Base-by-base conservation (phyloP, 2,797 vertebrate genomes). In the Furcifer pardalis region DNA sequence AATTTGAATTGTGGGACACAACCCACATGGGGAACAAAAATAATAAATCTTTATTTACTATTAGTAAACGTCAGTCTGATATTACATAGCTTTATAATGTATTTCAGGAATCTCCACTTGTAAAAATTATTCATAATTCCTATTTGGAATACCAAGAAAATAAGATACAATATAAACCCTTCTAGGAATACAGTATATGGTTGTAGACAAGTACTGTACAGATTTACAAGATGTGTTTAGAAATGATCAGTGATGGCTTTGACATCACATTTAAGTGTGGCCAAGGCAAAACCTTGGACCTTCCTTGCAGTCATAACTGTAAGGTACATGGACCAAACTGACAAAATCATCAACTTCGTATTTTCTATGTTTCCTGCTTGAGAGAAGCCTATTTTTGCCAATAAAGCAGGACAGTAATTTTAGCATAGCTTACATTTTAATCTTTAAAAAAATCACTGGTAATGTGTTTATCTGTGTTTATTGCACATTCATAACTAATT, bases 341-440 rank as follows among this genome's bases (percentile, higher is more conserved):
- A 56, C 46, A 46, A 4, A 7, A 27, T 25, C 6, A 52, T 25
- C 23, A 62, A 37, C 25, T 62, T 62, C 42, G 27, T 44, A 30
- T 30, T 79, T 68, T 27, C 77, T 91, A 84, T 62, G 32, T 83
- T n/a, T 84, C 82, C 84, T 89, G 82, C 82, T 84, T 81, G 79
- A 90, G 62, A 4, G 84, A 63, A 81, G 65, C 42, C 7, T 82
- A 73, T 71, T 84, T 89, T 82, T 3, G 49, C 25, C 78, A 66
- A 5, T 88, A 71, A 89, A 86, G 17, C 71, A 25, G 25, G 86
- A 59, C 42, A 21, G 44, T 46, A 44, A 79, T 35, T 89, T 90
- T 40, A 89, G 92, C 90, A 68, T 19, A 84, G 0, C n/a, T 46
- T 40, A 82, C 79, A 44, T 2, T 13, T 87, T 73, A 19, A 1